phyloP scores from a whole-genome alignment of 2,113 vertebrate genomes.

The Cheirogaleus medius region DNA sequence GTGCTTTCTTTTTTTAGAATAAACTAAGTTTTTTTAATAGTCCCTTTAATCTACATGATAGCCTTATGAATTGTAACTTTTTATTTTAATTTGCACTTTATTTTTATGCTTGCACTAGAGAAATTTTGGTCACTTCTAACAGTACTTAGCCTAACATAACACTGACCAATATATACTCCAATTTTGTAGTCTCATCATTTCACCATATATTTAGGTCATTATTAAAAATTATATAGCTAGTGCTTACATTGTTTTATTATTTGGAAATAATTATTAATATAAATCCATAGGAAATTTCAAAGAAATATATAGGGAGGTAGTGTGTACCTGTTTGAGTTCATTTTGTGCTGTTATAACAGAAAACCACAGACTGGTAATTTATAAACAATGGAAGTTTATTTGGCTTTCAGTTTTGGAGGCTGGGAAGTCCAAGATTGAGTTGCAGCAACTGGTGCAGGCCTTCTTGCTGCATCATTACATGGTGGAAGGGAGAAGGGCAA shows the following conservation, averaged over 20 bases:
- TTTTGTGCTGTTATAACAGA: too few relatives aligned
- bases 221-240: neutral
- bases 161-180: neutral
- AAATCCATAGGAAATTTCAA: neutral
- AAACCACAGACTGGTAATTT: too few relatives aligned
- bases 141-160: neutral
- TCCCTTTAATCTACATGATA: neutral
- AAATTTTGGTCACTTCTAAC: neutral
- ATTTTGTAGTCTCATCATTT: neutral
- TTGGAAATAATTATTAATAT: neutral
- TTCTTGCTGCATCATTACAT: too few relatives aligned
- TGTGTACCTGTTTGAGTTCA: too few relatives aligned
- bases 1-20: neutral
- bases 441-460: too few relatives aligned
- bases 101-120: neutral
- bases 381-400: too few relatives aligned
- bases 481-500: too few relatives aligned
- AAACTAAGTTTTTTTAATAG: neutral
- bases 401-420: too few relatives aligned
- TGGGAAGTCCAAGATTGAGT: too few relatives aligned
- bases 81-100: neutral
- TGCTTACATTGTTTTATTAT: neutral
- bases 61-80: neutral
- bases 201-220: neutral
- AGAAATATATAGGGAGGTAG: neutral